Base-by-base conservation (phyloP, 2,797 vertebrate genomes). In the Anabas testudineus region DNA sequence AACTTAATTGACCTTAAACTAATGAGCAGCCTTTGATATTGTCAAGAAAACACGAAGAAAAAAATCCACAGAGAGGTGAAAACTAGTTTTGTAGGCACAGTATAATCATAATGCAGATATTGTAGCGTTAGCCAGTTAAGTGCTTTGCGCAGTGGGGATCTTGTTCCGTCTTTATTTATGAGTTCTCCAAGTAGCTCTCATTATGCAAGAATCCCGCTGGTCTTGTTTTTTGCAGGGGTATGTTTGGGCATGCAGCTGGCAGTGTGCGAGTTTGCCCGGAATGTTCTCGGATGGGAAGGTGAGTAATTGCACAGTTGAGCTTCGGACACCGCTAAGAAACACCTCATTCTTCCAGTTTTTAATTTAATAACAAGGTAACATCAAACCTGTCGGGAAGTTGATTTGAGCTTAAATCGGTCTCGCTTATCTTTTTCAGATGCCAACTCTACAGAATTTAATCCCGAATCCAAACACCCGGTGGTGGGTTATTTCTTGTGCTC, bases 221-320 rank as follows among this genome's bases (percentile, higher is more conserved):
- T 82, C 71, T 84, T 78, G 63, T 85, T 80, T 36, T 82, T 28
- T 84, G 12, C 91, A 99, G 98, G 97, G 3, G 94, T 99, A 9
- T 99, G 97, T 88, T 69, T 98, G 82, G 97, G 97, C 84, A 99
- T 99, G 97, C 97, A 99, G 93, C 78, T 99, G 63, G 97, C 97
- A 0, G 97, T 99, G 64, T 96, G 98, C 51, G 97, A 99, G 71
- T 99, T 97, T 45, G 96, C 96, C 48, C 94, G 96, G 78, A 95
- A 92, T 15, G 91, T 97, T 71, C 93, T 99, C 2, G 94, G 94
- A n/a, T 98, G 96, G 97, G 82, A 94, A 95, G 97, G 97, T 97
- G 91, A 94, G 80, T 53, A 42, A 73, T 56, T 71, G 10, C 28
- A 2, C 21, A 18, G 36, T 56, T 57, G 57, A 22, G 5, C 59